These are phyloP conservation scores for Uria aalge DNA, from an alignment of 2,113 vertebrate genomes.

Conservation along the genomic window DNA sequence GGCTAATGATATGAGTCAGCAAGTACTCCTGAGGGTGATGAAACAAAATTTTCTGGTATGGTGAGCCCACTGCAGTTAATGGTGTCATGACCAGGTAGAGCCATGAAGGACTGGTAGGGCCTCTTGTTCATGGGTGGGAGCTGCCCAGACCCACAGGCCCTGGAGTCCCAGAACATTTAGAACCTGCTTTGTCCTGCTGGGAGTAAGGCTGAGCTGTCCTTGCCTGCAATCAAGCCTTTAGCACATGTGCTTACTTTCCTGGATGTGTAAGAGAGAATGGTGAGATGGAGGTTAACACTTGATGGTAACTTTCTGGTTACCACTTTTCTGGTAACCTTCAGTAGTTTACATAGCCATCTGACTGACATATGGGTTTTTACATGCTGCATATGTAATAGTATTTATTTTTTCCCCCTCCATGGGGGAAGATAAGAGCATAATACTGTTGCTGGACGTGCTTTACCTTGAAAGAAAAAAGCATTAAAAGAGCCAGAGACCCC, in stretches of 20 bases:
- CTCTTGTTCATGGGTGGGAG: neutral
- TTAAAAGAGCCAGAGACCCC: neutral
- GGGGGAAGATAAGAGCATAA: neutral
- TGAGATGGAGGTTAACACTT: neutral
- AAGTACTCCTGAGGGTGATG: neutral
- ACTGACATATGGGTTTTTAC: neutral
- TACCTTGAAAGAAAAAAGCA: neutral
- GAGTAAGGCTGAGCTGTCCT: neutral
- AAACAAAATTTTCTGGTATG: neutral
- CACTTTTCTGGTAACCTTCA: neutral
- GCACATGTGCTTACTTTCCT: neutral
- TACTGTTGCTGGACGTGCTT: neutral
- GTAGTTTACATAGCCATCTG: neutral
- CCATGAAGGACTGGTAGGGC: fast-evolving
- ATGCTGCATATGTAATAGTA: neutral
- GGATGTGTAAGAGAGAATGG: neutral
- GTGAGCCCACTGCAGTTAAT: neutral
- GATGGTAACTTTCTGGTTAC: neutral
- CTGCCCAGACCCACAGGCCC: neutral
- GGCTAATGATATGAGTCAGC: neutral
- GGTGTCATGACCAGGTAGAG: neutral
- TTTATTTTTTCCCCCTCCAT: neutral
- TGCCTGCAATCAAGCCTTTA: neutral
- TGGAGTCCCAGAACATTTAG: neutral
- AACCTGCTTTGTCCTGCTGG: neutral